Evolutionary conservation across 2,797 vertebrate genomes (phyloP), one percentile per base, ranked within the genome.

Genomic region (Telmatherina bonti): DNA sequence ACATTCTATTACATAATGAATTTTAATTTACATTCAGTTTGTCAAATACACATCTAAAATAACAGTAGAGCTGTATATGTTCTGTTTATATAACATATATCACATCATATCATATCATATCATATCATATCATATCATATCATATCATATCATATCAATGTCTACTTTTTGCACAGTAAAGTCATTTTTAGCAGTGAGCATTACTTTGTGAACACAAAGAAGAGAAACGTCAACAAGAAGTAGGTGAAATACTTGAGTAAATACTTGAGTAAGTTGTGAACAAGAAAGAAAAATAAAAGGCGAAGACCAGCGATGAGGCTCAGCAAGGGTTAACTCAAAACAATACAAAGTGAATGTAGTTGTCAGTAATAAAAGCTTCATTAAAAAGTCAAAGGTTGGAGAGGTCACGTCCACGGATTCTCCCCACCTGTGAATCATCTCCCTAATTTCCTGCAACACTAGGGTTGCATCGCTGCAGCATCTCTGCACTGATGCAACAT

Each of bases 361-460:
- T 86, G 82, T 88, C 85, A 87, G 79, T 81, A 78, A 86, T 89
- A 78, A 90, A 85, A 83, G 82, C 81, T 85, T 88, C 83, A 87
- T 87, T 84, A 88, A 92, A 93, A 93, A 86, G 90, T 89, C 87
- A 89, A 63, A 76, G 82, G 87, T 85, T 86, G 20, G 53, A 67
- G 85, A 91, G 91, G 91, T 92, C 89, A 85, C 72, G 67, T 4
- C 57, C 71, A 72, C 35, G 66, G 74, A 62, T 77, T 76, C 63
- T 89, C 81, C 64, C 83, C 89, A 88, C 88, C 84, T 90, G 81
- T 86, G 80, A 79, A 90, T 83, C 78, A 82, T 88, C 87, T 82
- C 63, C 84, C 82, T 89, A 69, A 70, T 85, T 85, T 84, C 35
- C 65, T 2, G 73, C 71, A 81, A 88, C 85, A 86, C 88, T 53